Evolutionary conservation across 64 coral and sea anemone genomes (phyloP).

Genomic region (Montipora cactus): DNA sequence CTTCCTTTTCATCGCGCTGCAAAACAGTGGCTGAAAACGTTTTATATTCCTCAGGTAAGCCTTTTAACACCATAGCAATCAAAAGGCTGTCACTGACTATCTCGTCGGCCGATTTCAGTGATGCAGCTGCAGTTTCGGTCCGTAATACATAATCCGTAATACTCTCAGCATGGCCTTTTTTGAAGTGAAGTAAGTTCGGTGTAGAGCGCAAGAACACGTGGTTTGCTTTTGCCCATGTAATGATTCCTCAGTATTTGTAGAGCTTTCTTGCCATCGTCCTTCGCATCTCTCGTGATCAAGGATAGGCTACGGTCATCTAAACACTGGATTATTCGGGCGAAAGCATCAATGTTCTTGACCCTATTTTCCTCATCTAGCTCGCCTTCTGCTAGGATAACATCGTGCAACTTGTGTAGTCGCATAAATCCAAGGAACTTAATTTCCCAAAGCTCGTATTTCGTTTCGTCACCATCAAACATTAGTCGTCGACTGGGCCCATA

Average conservation of each 20-base stretch:
- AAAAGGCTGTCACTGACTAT: background rate
- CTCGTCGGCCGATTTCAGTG: too few species aligned
- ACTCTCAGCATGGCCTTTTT: too few species aligned
- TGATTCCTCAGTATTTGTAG: too few species aligned
- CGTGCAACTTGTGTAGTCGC: background rate
- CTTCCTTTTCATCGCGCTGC: background rate
- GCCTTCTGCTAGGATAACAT: background rate
- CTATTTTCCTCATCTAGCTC: background rate
- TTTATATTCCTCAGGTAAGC: background rate
- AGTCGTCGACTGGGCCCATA: background rate
- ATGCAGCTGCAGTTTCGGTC: too few species aligned
- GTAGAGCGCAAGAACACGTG: background rate
- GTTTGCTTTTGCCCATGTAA: conserved; percentile 3
- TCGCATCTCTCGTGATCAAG: too few species aligned
- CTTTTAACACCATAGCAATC: background rate
- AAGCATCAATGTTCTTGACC: background rate
- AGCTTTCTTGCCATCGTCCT: too few species aligned
- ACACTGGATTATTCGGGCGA: background rate
- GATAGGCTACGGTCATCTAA: background rate
- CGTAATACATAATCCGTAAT: too few species aligned
- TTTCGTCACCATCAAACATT: background rate
- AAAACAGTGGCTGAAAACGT: background rate
- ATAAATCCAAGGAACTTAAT: conserved; percentile 9
- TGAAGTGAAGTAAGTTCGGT: too few species aligned
- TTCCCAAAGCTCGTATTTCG: background rate